Percentiles rank a stretch among this genome's conserved stretches.
These are phyloP conservation scores for Myotis brandtii DNA, from an alignment of 2,113 vertebrate species.

Conservation along the genomic window DNA sequence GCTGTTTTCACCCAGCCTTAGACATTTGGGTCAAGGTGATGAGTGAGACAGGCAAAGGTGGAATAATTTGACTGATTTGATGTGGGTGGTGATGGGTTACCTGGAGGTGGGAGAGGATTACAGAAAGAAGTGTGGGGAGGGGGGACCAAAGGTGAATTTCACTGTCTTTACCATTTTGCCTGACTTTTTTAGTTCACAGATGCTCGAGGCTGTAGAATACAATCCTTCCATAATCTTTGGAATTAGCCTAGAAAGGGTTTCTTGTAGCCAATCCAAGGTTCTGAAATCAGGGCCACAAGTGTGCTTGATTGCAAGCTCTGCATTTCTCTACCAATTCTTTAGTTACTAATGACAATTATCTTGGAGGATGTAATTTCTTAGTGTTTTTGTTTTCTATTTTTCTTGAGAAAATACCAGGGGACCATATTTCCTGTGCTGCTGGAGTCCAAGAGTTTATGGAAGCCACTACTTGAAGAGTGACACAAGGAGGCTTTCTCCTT, in stretches of 20 bases:
- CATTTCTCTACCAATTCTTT: conserved; percentile 16
- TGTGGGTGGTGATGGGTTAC: not conserved
- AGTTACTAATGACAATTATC: not conserved
- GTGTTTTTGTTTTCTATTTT: conserved; percentile 40
- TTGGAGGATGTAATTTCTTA: conserved; percentile 22
- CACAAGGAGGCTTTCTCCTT: not conserved
- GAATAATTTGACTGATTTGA: conserved; percentile 1
- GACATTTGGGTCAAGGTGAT: conserved; percentile 74
- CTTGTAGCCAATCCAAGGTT: not conserved
- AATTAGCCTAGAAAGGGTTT: conserved; percentile 26
- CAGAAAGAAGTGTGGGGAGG: not conserved
- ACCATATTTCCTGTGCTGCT: not conserved
- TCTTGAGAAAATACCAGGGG: conserved; percentile 36
- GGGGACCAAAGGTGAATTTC: not conserved
- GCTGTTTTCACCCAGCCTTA: conserved; percentile 61
- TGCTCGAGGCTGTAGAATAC: not conserved
- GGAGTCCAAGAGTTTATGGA: not conserved
- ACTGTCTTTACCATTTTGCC: not conserved
- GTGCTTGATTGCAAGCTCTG: not conserved
- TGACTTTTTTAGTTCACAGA: not conserved
- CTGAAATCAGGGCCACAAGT: not conserved
- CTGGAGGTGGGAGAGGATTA: not conserved
- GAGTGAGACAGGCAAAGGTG: conserved; percentile 23
- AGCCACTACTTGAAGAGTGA: not conserved
- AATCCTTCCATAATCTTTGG: not conserved